Base-by-base conservation (phyloP, 2,797 vertebrate genomes). In the Allochrocebus solatus region DNA sequence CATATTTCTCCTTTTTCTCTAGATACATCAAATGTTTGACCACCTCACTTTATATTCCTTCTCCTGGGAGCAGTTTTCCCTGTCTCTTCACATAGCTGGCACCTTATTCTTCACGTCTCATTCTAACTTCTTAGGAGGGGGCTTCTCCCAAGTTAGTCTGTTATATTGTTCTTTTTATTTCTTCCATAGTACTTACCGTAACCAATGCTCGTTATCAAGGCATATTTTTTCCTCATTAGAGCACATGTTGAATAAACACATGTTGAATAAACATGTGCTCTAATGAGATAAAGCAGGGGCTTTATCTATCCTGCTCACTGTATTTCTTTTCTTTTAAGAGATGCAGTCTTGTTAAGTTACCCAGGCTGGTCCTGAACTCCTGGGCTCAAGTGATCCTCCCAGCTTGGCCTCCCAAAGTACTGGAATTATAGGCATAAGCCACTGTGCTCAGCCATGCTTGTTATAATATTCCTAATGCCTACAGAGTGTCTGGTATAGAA, bases 381-480 rank as follows among this genome's bases (percentile, higher is more conserved):
- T 74, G 70, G 22, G 2, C 36, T 74, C 36, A 74, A 74, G 22
- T 39, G 13, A 7, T 74, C 36, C 36, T 41, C 36, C 22, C 43
- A 33, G 8, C 43, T 78, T 78, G 19, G 75, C 46, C 19, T 78
- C 28, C 75, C 30, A 78, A 33, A 33, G 10, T 78, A 10, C 43
- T 78, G 17, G 30, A 11, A 78, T 50, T 48, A 21, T 33, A 33
- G 30, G 17, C 12, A 48, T 53, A 33, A 50, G 30, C 76, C 46
- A 50, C 46, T 79, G 46, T 33, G 33, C 33, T 33, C 48, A 22
- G 19, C 19, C 46, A 33, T 78, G 30, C 48, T 80, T 13, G 13
- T 33, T 53, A 8, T 24, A 53, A 55, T 89, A 30, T 93, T 97
- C 95, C 74, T 83, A 39, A 82, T 96, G 79, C 88, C 26, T 86